Evolutionary conservation across 2,113 vertebrate species (phyloP).

Genomic region (Hemiscyllium ocellatum): DNA sequence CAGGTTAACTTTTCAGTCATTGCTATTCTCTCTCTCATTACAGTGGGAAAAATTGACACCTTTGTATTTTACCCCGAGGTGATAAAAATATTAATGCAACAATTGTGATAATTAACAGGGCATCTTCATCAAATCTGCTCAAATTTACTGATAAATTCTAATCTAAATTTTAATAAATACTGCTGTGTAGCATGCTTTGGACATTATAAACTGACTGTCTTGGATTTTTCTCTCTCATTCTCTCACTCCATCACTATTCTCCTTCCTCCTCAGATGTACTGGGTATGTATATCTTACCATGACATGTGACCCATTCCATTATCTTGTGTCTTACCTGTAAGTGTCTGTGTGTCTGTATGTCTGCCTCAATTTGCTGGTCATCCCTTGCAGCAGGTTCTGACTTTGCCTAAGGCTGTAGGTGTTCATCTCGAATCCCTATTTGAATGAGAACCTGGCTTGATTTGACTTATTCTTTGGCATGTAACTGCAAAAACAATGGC

Average conservation of each 20-base stretch:
- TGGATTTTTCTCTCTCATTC: conserved; percentile 32
- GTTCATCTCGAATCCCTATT: background rate
- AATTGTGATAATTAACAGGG: background rate
- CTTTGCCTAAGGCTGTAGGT: background rate
- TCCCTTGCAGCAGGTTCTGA: background rate
- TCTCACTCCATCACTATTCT: conserved; percentile 15
- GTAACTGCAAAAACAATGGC: background rate
- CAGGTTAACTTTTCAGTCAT: background rate
- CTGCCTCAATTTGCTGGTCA: background rate
- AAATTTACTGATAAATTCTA: background rate
- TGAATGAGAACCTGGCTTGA: background rate
- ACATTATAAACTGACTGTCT: conserved; percentile 12
- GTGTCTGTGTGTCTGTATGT: background rate
- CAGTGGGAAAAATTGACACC: background rate
- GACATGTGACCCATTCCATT: background rate
- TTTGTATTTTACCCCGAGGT: background rate
- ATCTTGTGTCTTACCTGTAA: background rate
- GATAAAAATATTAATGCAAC: background rate
- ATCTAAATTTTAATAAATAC: conserved; percentile 13
- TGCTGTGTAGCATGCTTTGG: background rate
- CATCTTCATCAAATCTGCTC: background rate
- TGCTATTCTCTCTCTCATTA: background rate
- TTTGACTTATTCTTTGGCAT: background rate
- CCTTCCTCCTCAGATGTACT: conserved; percentile 66
- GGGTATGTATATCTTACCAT: conserved; percentile 66